phyloP scores from a whole-genome alignment of 1,140 invertebrate genomes.

The Ephestia elutella region DNA sequence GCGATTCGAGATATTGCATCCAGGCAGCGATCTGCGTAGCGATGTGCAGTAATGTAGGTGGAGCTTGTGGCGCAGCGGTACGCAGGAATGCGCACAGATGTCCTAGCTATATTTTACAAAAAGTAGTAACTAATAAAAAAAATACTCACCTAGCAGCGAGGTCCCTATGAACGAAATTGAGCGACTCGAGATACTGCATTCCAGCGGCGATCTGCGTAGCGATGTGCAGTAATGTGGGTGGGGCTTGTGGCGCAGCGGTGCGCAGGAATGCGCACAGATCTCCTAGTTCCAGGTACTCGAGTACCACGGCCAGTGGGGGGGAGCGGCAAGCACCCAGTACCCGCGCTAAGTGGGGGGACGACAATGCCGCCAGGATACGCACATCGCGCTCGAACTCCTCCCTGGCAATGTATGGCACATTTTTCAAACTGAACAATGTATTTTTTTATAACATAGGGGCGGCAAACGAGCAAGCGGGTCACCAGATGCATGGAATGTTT shows the following conservation, averaged over 20 bases:
- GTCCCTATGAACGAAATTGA: slow-evolving; percentile 89
- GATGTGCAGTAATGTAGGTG: slow-evolving; percentile 84
- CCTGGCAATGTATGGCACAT: slow-evolving; percentile 74
- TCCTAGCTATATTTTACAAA: too few species aligned
- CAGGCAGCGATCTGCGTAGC: slow-evolving; percentile 89
- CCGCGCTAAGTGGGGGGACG: slow-evolving; percentile 89
- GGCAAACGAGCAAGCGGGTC: too few species aligned
- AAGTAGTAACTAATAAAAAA: too few species aligned
- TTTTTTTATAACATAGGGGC: too few species aligned
- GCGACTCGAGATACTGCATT: slow-evolving; percentile 88
- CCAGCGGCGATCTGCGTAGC: slow-evolving; percentile 89
- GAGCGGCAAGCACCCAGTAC: slow-evolving; percentile 91
- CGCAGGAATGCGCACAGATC: slow-evolving; percentile 92
- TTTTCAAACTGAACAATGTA: too few species aligned
- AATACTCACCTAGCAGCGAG: slow-evolving; percentile 83
- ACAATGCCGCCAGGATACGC: slow-evolving; percentile 87
- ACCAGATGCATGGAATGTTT: too few species aligned
- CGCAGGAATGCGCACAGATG: slow-evolving; percentile 92
- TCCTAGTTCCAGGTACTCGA: slow-evolving; percentile 93
- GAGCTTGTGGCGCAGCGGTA: slow-evolving; percentile 77
- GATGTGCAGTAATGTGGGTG: slow-evolving; percentile 84
- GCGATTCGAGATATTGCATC: slow-evolving; percentile 88
- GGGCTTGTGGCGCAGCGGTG: slow-evolving; percentile 77
- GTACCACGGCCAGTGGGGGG: slow-evolving; percentile 87
- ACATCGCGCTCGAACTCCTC: slow-evolving; percentile 93